These are phyloP conservation scores for Phylloscopus trochilus DNA, from an alignment of 2,113 vertebrate species.

Conservation along the genomic window DNA sequence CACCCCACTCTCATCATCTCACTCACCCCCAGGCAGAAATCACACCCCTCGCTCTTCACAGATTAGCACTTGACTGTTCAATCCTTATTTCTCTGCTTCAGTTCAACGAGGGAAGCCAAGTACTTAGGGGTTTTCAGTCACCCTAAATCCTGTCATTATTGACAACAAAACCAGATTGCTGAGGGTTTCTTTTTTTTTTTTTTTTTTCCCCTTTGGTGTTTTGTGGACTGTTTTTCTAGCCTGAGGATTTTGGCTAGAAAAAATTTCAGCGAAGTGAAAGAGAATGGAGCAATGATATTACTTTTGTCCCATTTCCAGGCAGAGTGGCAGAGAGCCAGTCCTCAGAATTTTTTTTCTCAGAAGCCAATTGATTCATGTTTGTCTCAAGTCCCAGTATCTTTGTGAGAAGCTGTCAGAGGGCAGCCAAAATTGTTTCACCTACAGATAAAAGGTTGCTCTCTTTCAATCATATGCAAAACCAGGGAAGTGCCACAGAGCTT, in stretches of 20 bases:
- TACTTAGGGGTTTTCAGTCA: not conserved
- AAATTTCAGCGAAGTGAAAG: not conserved
- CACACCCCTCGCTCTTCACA: not conserved
- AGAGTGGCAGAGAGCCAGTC: conserved; percentile 11
- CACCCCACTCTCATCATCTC: rapidly evolving
- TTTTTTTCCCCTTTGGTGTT: too few relatives aligned
- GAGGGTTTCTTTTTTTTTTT: too few relatives aligned
- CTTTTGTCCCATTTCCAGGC: conserved; percentile 14
- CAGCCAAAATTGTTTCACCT: conserved; percentile 32
- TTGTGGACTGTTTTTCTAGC: not conserved
- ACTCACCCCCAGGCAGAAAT: not conserved
- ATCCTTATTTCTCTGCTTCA: not conserved
- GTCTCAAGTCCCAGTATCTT: conserved; percentile 4
- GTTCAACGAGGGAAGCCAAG: not conserved
- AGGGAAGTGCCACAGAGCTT: not conserved
- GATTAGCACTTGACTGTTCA: not conserved
- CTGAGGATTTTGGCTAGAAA: not conserved
- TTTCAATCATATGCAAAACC: not conserved
- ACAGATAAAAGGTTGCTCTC: not conserved
- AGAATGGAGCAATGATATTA: not conserved
- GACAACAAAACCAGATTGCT: not conserved
- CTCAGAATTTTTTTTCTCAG: conserved; percentile 4
- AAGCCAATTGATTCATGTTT: not conserved
- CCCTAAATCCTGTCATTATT: not conserved
- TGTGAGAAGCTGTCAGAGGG: conserved; percentile 21